These are phyloP conservation scores for Alligator sinensis DNA, from an alignment of 2,113 vertebrate genomes.

Conservation along the genomic window DNA sequence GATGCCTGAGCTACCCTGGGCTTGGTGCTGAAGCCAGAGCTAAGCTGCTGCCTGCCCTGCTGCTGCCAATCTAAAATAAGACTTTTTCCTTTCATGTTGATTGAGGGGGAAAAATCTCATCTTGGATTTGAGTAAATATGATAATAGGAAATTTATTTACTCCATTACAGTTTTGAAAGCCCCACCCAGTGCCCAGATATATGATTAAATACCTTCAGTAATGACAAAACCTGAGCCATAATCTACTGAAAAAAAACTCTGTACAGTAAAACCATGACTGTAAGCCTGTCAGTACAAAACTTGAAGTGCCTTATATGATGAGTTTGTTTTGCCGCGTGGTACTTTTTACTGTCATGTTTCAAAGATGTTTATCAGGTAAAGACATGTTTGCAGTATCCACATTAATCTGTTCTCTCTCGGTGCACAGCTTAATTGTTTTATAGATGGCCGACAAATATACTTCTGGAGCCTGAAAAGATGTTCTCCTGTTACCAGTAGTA, in stretches of 20 bases:
- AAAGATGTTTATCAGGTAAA: not conserved
- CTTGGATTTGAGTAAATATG: too few species aligned
- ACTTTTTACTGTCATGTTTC: not conserved
- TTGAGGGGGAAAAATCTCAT: too few species aligned
- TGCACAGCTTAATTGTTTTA: not conserved
- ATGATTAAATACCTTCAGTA: not conserved
- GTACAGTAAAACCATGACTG: not conserved
- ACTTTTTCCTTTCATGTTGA: too few species aligned
- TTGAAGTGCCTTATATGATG: not conserved
- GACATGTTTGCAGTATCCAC: not conserved
- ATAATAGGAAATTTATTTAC: not conserved
- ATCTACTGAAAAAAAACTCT: not conserved
- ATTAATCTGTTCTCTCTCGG: not conserved
- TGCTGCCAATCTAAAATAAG: too few species aligned
- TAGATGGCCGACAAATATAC: not conserved
- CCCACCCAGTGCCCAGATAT: rapidly evolving
- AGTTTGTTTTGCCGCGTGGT: not conserved
- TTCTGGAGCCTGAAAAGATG: not conserved
- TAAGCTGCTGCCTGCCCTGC: too few species aligned
- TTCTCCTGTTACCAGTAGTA: not conserved
- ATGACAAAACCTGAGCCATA: not conserved
- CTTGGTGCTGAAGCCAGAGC: too few species aligned
- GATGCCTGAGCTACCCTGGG: too few species aligned
- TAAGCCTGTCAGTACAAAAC: not conserved
- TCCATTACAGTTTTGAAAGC: not conserved